Conservation (phyloP, 2,113 vertebrate genomes). For the Actenoides lindsayi region DNA sequence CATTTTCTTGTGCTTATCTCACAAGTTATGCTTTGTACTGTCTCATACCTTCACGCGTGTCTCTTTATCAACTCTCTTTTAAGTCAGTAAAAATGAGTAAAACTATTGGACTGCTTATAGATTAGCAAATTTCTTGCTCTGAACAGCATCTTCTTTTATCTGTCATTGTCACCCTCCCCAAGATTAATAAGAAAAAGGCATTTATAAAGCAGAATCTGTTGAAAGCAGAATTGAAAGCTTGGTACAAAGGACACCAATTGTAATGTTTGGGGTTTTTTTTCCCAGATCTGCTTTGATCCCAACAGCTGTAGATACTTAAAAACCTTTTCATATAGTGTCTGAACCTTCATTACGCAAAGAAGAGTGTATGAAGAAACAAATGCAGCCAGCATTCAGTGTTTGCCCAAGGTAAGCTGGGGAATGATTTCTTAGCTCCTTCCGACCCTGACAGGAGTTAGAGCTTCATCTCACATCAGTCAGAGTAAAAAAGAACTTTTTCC, state of each 20-base stretch:
- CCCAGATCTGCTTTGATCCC: slow-evolving; percentile 8
- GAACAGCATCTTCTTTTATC: slow-evolving; percentile 6
- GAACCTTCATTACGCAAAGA: neutral
- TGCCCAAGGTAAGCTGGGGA: neutral
- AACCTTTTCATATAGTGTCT: slow-evolving; percentile 2
- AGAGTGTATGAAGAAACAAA: neutral
- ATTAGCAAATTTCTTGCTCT: neutral
- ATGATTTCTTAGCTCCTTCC: neutral
- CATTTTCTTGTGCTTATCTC: neutral
- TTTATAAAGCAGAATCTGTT: neutral
- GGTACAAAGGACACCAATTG: slow-evolving; percentile 50
- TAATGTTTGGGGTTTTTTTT: neutral
- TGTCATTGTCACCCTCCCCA: neutral
- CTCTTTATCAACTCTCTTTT: neutral
- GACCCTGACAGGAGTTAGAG: neutral
- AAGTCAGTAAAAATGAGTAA: neutral
- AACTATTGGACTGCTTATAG: neutral
- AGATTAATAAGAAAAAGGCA: slow-evolving; percentile 2
- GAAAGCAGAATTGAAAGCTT: slow-evolving; percentile 21
- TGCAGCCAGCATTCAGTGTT: neutral
- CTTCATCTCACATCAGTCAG: neutral
- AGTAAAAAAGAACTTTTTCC: neutral
- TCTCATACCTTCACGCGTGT: neutral
- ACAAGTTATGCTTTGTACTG: neutral
- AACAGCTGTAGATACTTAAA: slow-evolving; percentile 67